phyloP scores from a whole-genome alignment of 2,888 invertebrate genomes.

The Callyntrura sp. region DNA sequence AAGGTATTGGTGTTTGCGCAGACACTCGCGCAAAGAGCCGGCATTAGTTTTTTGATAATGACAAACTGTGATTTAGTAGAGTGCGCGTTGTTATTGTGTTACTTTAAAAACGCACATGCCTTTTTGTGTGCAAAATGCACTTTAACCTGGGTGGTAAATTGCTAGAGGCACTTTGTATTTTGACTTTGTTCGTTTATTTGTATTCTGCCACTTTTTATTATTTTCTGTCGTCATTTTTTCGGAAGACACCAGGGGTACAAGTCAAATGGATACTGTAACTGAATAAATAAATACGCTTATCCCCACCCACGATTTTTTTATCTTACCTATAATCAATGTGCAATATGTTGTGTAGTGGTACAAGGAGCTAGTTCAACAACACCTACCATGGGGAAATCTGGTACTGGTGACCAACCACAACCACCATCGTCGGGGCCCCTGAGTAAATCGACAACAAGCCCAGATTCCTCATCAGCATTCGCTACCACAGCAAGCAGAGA shows the following conservation, averaged over 20 bases:
- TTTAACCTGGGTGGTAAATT: not conserved
- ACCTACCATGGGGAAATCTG: conserved; percentile 70
- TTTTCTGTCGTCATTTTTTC: not conserved
- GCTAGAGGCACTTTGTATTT: not conserved
- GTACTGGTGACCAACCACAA: conserved; percentile 6
- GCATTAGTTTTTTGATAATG: conserved; percentile 47
- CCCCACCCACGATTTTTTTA: not conserved
- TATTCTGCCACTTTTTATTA: not conserved
- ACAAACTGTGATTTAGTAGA: conserved; percentile 56
- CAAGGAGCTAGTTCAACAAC: conserved; percentile 28
- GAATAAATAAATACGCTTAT: not conserved
- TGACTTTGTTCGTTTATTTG: not conserved
- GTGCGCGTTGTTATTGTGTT: conserved; percentile 40
- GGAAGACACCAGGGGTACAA: not conserved
- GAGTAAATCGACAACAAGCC: not conserved
- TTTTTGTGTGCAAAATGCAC: not conserved
- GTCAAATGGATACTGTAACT: not conserved
- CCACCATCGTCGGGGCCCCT: conserved; percentile 34
- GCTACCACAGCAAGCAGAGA: conserved; percentile 26
- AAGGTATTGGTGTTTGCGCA: not conserved
- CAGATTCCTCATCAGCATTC: conserved; percentile 27
- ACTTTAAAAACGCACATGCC: not conserved
- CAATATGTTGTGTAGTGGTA: conserved; percentile 54
- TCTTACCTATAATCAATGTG: conserved; percentile 1
- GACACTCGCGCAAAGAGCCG: not conserved